Evolutionary conservation across 2,888 invertebrate species (phyloP).

Genomic region (Buathra laborator): DNA sequence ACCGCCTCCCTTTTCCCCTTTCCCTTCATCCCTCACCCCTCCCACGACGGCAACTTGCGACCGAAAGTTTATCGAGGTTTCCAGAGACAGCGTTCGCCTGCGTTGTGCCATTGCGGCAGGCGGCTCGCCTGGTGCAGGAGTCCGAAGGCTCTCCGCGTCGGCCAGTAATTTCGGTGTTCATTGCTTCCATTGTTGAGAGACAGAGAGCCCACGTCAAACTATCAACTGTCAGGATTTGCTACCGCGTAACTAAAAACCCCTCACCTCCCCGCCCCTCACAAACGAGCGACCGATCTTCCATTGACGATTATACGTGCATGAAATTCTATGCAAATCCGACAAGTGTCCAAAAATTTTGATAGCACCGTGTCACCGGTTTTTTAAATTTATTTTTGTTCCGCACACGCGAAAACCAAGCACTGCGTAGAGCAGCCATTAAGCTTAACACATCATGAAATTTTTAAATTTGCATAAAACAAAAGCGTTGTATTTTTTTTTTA

Average conservation of each 20-base stretch:
- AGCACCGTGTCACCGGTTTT: neutral
- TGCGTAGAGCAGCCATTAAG: neutral
- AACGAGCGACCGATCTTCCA: slow-evolving; percentile 12
- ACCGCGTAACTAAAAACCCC: neutral
- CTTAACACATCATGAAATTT: no score
- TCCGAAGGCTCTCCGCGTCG: slow-evolving; percentile 31
- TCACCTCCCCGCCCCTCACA: slow-evolving; percentile 2
- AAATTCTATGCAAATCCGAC: neutral
- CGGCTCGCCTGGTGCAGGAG: slow-evolving; percentile 31
- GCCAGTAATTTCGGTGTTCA: slow-evolving; percentile 60
- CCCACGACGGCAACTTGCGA: slow-evolving; percentile 48
- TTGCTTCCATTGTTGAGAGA: slow-evolving; percentile 58
- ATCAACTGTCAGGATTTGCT: slow-evolving; percentile 53
- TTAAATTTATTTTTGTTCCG: neutral
- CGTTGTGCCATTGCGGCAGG: neutral
- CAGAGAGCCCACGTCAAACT: slow-evolving; percentile 46
- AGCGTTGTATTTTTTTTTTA: neutral
- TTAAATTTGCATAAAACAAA: neutral
- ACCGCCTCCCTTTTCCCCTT: slow-evolving; percentile 53
- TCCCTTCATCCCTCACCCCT: neutral
- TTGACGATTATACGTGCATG: neutral
- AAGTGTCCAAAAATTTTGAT: neutral
- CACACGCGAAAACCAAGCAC: neutral
- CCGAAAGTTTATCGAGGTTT: slow-evolving; percentile 78
- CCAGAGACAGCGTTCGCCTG: slow-evolving; percentile 42